Conservation (phyloP, 2,797 vertebrate genomes). For the Clamator glandarius region DNA sequence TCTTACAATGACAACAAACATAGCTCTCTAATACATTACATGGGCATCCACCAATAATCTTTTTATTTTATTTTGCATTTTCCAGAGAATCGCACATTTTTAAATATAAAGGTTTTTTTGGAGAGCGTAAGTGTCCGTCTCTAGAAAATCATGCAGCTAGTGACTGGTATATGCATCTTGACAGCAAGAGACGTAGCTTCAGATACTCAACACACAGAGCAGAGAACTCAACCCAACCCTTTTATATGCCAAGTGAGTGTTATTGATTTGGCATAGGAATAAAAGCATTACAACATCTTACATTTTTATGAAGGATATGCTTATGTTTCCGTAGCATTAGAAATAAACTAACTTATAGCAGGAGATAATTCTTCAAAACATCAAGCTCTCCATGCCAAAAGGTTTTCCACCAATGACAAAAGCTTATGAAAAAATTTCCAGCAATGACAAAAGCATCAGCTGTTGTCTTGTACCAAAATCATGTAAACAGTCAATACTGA, state of each 20-base stretch:
- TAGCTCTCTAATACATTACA: not conserved
- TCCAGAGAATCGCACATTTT: not conserved
- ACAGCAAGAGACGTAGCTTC: not conserved
- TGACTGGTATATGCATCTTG: not conserved
- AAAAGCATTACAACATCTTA: not conserved
- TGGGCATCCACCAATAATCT: not conserved
- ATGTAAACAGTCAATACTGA: not conserved
- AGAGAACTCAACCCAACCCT: not conserved
- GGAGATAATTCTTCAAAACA: not conserved
- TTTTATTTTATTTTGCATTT: not conserved
- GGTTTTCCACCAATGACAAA: not conserved
- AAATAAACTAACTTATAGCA: not conserved
- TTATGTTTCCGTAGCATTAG: not conserved
- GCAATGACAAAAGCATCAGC: not conserved
- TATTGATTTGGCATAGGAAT: not conserved
- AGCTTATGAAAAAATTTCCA: not conserved
- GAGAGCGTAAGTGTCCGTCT: not conserved
- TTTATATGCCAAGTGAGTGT: not conserved
- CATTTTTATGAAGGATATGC: not conserved
- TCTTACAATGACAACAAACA: not conserved
- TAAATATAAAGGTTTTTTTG: not conserved
- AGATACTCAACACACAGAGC: fast-evolving
- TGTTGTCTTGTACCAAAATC: not conserved
- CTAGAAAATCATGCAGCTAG: not conserved
- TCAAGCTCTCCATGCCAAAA: not conserved